A percentile compares a stretch with the other conserved stretches of the same genome.
Conservation (phyloP, 1,140 invertebrate genomes). For the Ceratina australensis region DNA sequence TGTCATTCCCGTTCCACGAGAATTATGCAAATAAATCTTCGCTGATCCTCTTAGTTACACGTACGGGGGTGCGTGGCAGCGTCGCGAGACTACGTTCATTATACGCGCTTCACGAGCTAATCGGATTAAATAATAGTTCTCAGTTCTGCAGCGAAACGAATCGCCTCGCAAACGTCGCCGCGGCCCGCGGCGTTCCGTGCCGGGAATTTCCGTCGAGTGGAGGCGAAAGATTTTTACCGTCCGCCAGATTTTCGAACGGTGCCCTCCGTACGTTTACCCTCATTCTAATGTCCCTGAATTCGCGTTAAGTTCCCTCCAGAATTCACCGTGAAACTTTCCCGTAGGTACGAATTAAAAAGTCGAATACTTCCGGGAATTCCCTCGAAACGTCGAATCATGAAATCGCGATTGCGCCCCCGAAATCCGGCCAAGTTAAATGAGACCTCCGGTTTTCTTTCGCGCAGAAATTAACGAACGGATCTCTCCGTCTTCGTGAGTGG, state of each 20-base stretch:
- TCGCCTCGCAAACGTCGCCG: not conserved
- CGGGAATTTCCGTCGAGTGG: not conserved
- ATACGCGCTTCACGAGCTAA: slow-evolving; percentile 29
- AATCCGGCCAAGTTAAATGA: too few species aligned
- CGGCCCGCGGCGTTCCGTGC: too few species aligned
- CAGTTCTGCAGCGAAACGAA: slow-evolving; percentile 2
- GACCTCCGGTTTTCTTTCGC: too few species aligned
- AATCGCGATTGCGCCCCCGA: too few species aligned
- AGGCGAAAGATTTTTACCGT: not conserved
- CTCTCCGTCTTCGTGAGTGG: too few species aligned
- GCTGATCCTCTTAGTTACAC: slow-evolving; percentile 44
- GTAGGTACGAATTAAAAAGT: too few species aligned
- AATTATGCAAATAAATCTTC: slow-evolving; percentile 48
- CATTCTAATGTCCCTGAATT: not conserved
- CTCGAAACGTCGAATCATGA: too few species aligned
- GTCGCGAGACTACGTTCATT: slow-evolving; percentile 20
- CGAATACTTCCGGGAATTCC: too few species aligned
- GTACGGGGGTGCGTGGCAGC: slow-evolving; percentile 26
- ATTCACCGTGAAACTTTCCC: too few species aligned
- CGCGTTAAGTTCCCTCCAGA: too few species aligned
- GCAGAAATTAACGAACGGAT: too few species aligned
- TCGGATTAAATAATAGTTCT: slow-evolving; percentile 41
- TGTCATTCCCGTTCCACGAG: slow-evolving; percentile 26
- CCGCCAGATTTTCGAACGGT: too few species aligned
- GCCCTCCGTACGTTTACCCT: not conserved